Conservation (phyloP, 2,888 invertebrate genomes). For the Syrista parreyssii region DNA sequence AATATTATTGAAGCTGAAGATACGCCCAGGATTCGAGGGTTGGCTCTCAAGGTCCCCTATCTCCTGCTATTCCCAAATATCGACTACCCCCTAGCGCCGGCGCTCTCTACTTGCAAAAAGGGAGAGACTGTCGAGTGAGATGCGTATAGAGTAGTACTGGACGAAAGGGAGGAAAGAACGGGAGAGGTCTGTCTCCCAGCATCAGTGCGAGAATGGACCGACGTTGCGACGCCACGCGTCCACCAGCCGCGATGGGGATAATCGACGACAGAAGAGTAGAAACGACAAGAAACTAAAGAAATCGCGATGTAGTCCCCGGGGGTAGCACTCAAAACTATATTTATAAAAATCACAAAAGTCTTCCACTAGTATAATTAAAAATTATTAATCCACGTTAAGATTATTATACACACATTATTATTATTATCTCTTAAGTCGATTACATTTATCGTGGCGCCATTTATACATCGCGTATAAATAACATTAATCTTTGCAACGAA, state of each 20-base stretch:
- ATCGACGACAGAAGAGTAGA: conserved; percentile 1
- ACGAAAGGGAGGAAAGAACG: conserved; percentile 22
- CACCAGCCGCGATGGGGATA: conserved; percentile 12
- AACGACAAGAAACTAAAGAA: conserved; percentile 12
- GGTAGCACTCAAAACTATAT: conserved; percentile 8
- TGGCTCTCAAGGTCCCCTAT: not conserved
- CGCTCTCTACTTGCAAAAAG: conserved; percentile 40
- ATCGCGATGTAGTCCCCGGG: conserved; percentile 12
- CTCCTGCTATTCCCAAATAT: conserved; percentile 37
- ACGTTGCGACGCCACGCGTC: conserved; percentile 55
- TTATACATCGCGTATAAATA: not conserved
- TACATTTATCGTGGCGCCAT: not conserved
- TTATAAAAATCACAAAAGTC: conserved; percentile 60
- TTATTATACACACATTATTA: conserved; percentile 16
- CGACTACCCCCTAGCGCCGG: conserved; percentile 60
- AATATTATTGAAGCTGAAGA: conserved; percentile 5
- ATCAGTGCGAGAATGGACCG: conserved; percentile 61
- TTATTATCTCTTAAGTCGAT: not conserved
- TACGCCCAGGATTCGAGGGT: not conserved
- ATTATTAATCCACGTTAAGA: conserved; percentile 15
- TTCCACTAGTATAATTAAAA: conserved; percentile 50
- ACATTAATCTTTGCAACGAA: not conserved
- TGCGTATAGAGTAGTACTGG: not conserved
- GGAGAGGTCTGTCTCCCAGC: conserved; percentile 40
- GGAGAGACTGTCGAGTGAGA: conserved; percentile 1